A percentile compares a stretch with the other conserved stretches of the same genome.
Evolutionary conservation across 2,113 vertebrate genomes (phyloP).

Genomic region (Pteronura brasiliensis): DNA sequence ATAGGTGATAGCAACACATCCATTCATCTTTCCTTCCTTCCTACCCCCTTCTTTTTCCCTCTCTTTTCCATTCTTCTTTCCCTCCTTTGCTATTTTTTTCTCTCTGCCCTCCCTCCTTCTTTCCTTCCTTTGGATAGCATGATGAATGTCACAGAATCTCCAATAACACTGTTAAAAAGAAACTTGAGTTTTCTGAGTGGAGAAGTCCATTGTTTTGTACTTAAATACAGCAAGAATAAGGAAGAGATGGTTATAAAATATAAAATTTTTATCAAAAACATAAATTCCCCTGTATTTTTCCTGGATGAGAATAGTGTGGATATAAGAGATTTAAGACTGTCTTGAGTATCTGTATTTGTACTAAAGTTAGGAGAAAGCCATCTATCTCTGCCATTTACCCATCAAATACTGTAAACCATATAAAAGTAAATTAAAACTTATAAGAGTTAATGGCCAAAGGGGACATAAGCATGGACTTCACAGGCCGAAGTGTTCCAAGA

Average conservation of each 20-base stretch:
- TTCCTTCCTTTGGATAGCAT: background rate
- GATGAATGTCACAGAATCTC: background rate
- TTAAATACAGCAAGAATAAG: background rate
- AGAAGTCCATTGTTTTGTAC: background rate
- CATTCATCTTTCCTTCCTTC: background rate
- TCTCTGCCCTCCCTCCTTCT: background rate
- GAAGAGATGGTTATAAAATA: background rate
- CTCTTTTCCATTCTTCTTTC: background rate
- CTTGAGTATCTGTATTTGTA: background rate
- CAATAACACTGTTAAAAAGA: background rate
- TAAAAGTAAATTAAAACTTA: background rate
- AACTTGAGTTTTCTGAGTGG: background rate
- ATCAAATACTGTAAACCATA: background rate
- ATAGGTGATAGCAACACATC: rapidly evolving
- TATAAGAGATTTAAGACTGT: background rate
- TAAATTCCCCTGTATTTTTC: background rate
- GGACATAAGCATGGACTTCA: background rate
- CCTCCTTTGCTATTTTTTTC: background rate
- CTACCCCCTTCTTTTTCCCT: background rate
- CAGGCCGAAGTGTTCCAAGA: background rate
- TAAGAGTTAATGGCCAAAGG: background rate
- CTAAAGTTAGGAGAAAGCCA: background rate
- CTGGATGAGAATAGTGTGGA: background rate
- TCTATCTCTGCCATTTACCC: background rate
- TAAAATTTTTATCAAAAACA: slow-evolving; percentile 14